These are phyloP conservation scores for Eutolmus rufibarbis DNA, from an alignment of 2,888 invertebrate genomes.

Conservation along the genomic window DNA sequence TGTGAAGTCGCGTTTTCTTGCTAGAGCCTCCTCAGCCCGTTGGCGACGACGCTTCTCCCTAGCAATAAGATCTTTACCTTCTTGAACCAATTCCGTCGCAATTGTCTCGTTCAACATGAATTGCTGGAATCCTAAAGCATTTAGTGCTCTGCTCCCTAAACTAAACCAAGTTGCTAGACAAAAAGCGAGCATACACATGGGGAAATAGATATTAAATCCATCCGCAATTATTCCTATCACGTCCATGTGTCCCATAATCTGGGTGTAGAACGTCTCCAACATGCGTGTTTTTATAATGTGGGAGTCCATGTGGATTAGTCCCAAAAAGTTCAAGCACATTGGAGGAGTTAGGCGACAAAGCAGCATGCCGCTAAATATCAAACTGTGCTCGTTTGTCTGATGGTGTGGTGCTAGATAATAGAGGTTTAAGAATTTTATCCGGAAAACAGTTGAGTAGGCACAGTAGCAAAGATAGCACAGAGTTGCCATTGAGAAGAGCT, in stretches of 20 bases:
- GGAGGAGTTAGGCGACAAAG: constrained; percentile 96
- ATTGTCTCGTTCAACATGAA: constrained; percentile 94
- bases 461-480: constrained; percentile 97
- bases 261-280: constrained; percentile 93
- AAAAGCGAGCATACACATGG: constrained; percentile 92
- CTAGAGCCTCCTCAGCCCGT: constrained; percentile 79
- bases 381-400: constrained; percentile 97
- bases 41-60: constrained; percentile 85
- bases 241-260: constrained; percentile 99
- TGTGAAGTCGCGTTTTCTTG: constrained; percentile 66
- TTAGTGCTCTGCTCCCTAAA: constrained; percentile 87
- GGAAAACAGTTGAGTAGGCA: constrained; percentile 97
- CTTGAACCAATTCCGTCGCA: constrained; percentile 91
- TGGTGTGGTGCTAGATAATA: constrained; percentile 98
- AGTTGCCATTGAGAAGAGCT: constrained; percentile 89
- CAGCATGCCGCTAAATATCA: constrained; percentile 95
- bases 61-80: constrained; percentile 90
- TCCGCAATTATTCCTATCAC: constrained; percentile 95
- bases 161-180: constrained; percentile 95
- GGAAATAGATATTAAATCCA: constrained; percentile 99
- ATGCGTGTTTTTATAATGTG: constrained; percentile 83
- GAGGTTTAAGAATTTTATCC: constrained; percentile 93
- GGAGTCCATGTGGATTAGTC: constrained; percentile 97
- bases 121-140: constrained; percentile 94
- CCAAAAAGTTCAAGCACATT: constrained; percentile 97